These are phyloP conservation scores for Heliothis subflexa DNA, from an alignment of 1,140 invertebrate species.

Conservation along the genomic window DNA sequence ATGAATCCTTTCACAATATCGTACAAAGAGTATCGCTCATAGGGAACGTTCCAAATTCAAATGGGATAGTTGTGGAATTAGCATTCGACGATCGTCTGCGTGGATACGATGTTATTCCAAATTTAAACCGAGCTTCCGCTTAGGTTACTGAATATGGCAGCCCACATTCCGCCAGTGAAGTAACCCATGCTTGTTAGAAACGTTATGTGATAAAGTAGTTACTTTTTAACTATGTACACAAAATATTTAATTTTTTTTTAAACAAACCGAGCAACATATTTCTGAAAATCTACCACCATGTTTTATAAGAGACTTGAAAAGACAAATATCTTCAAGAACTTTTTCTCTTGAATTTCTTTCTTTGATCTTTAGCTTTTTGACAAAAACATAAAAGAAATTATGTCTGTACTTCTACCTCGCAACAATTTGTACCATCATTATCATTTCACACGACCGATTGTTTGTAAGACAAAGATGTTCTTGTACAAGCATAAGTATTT, in stretches of 20 bases:
- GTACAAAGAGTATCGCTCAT: constrained; percentile 3
- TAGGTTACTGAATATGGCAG: constrained; percentile 39
- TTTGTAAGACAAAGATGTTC: no score
- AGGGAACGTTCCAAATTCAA: constrained; percentile 37
- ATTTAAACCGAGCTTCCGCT: constrained; percentile 44
- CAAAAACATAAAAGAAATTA: no score
- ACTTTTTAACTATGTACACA: background rate
- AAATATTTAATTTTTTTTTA: background rate
- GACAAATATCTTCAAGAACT: no score
- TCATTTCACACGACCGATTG: no score
- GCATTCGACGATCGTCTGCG: constrained; percentile 41
- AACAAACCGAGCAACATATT: no score
- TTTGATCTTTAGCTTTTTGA: no score
- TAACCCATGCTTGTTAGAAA: constrained; percentile 15
- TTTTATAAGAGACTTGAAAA: no score
- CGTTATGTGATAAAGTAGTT: background rate
- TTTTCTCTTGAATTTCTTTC: no score
- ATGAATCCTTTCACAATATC: background rate
- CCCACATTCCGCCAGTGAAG: constrained; percentile 26
- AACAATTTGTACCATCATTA: no score
- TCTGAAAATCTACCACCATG: no score
- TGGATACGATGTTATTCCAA: constrained; percentile 43
- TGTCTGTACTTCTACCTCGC: no score
- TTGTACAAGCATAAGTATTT: background rate
- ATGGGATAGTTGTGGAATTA: constrained; percentile 40